phyloP scores from a whole-genome alignment of 2,888 invertebrate genomes.

The Drosophila neotestacea region DNA sequence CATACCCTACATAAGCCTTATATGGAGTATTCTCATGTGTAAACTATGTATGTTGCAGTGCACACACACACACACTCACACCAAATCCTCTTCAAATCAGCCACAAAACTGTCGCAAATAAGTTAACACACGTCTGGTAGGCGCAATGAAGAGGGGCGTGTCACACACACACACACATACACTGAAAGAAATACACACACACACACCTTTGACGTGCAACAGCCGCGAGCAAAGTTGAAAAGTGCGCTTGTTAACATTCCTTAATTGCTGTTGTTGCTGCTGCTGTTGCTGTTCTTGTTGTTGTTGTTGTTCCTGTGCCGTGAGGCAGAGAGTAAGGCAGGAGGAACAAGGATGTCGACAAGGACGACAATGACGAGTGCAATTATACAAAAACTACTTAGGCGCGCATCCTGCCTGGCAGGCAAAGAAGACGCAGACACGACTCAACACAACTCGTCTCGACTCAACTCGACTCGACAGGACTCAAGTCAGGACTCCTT shows the following conservation, averaged over 20 bases:
- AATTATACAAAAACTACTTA: conserved; percentile 78
- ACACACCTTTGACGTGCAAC: conserved; percentile 78
- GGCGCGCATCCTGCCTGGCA: conserved; percentile 74
- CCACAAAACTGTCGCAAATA: conserved; percentile 42
- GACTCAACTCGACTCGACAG: conserved; percentile 34
- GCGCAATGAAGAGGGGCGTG: conserved; percentile 44
- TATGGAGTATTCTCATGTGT: conserved; percentile 1
- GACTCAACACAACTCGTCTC: conserved; percentile 29
- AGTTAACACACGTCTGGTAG: conserved; percentile 14
- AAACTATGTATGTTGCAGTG: conserved; percentile 12
- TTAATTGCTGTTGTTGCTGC: conserved; percentile 73
- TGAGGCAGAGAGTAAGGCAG: conserved; percentile 14
- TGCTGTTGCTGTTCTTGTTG: conserved; percentile 26
- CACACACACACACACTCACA: conserved; percentile 13
- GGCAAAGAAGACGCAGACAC: conserved; percentile 40
- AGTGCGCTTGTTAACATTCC: conserved; percentile 81
- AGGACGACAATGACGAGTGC: conserved; percentile 81
- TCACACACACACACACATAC: conserved; percentile 23
- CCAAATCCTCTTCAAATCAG: conserved; percentile 36
- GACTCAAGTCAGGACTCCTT: conserved; percentile 36
- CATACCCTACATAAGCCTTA: background rate
- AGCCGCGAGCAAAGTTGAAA: conserved; percentile 78
- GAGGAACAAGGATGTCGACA: conserved; percentile 66
- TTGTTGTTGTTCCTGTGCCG: conserved; percentile 31
- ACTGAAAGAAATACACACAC: conserved; percentile 1